A percentile compares a stretch with the other conserved stretches of the same genome.
These are phyloP conservation scores for Sebastes vulpes DNA, from an alignment of 2,797 vertebrate genomes.

Conservation along the genomic window DNA sequence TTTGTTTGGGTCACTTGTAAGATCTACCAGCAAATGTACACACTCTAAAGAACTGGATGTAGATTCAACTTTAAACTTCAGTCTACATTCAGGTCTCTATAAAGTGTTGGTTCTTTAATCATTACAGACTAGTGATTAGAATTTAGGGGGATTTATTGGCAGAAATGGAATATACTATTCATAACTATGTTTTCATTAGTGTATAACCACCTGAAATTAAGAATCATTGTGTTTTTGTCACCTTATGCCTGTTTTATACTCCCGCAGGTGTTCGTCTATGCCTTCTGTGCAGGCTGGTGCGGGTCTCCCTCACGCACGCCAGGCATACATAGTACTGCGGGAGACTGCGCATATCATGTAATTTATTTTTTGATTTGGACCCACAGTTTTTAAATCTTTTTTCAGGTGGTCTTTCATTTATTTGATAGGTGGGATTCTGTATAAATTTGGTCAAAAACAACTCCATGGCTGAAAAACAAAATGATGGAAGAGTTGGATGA, in stretches of 20 bases:
- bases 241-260: too few relatives aligned
- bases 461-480: too few relatives aligned
- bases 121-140: not conserved
- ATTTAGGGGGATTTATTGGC: not conserved
- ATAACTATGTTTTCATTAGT: not conserved
- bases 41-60: not conserved
- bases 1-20: not conserved
- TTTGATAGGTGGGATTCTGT: too few relatives aligned
- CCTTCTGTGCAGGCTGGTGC: too few relatives aligned
- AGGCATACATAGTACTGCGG: not conserved
- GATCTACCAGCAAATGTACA: not conserved
- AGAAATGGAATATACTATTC: not conserved
- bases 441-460: too few relatives aligned
- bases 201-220: not conserved
- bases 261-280: too few relatives aligned
- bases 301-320: too few relatives aligned
- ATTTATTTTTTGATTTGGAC: too few relatives aligned
- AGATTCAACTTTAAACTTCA: not conserved
- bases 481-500: too few relatives aligned
- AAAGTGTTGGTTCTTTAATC: not conserved
- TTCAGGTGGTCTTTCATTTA: too few relatives aligned
- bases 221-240: not conserved
- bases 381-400: too few relatives aligned
- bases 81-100: not conserved
- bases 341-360: too few relatives aligned